These are phyloP conservation scores for Palythoa grandiflora DNA, from an alignment of 92 coral and sea anemone species.

Conservation along the genomic window DNA sequence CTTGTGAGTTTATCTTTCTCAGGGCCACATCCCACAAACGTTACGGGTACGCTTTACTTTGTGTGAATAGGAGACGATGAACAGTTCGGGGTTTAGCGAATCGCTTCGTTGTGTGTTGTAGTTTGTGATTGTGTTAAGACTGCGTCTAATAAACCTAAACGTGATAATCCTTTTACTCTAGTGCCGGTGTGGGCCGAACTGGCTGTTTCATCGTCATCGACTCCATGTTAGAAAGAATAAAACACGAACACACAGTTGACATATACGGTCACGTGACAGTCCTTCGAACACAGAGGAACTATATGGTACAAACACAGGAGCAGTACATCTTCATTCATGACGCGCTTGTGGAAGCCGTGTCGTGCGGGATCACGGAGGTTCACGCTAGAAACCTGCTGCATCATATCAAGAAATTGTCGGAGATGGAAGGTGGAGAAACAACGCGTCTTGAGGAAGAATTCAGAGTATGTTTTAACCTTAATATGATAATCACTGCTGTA, in stretches of 20 bases:
- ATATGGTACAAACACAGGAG: conserved; percentile 97
- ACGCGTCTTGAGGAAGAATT: conserved; percentile 91
- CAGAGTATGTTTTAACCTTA: conserved; percentile 56
- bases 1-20: no score
- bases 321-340: conserved; percentile 94
- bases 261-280: conserved; percentile 99
- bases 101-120: no score
- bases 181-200: conserved; percentile 99
- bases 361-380: conserved; percentile 93
- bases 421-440: conserved; percentile 80
- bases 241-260: conserved; percentile 96
- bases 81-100: no score
- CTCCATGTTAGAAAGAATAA: conserved; percentile 96
- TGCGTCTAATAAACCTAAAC: no score
- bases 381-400: conserved; percentile 92
- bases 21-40: no score
- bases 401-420: conserved; percentile 89
- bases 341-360: conserved; percentile 91
- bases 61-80: no score
- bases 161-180: neutral
- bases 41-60: no score
- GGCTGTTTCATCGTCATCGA: conserved; percentile 96
- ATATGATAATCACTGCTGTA: neutral
- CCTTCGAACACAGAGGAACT: conserved; percentile 91
- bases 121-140: no score